Evolutionary conservation across 2,113 vertebrate genomes (phyloP), one percentile per base, ranked within the genome.

Genomic region (Strix aluco): DNA sequence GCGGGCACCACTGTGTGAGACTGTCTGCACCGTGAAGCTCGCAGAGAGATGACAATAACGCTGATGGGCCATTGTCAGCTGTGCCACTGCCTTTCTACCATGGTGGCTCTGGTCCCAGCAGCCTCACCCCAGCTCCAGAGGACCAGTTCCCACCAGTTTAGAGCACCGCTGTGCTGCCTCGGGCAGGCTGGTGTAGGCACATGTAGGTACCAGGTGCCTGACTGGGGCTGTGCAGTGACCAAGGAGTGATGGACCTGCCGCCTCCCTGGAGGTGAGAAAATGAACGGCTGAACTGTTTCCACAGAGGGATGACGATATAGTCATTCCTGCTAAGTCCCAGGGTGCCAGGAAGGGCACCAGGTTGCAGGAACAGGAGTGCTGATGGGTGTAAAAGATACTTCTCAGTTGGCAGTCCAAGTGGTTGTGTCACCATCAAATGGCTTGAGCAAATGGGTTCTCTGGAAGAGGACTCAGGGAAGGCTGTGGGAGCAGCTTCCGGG

Each of bases 1-100:
- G 19, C 0, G 9, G 15, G 55, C 38, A 18, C 19, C 2, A 0
- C 51, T 62, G 23, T 1, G 1, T 1, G 32, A 29, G 71, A 38
- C 22, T 11, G 11, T 27, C 27, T 71, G 52, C 19, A 32, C 0
- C 17, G 11, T 47, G n/a, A 75, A 85, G 32, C n/a, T 52, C 47
- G 38, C 22, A 32, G 59, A 49, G 42, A 1, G 2, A 1, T 16
- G 7, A 5, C 20, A 15, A 5, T 21, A 2, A 51, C 0, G 2
- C 54, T 84, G 27, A 3, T 55, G 29, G 57, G 17, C 47, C 3
- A 0, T 6, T 44, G 47, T 59, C 54, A 47, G 6, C 32, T 55
- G 61, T 72, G 62, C n/a, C n/a, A 4, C 49, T 47, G 62, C n/a
- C n/a, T 27, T 78, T 74, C 44, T 58, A 1, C 21, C 2, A 1